Evolutionary conservation across 2,113 vertebrate species (phyloP).

Genomic region (Anas platyrhynchos): DNA sequence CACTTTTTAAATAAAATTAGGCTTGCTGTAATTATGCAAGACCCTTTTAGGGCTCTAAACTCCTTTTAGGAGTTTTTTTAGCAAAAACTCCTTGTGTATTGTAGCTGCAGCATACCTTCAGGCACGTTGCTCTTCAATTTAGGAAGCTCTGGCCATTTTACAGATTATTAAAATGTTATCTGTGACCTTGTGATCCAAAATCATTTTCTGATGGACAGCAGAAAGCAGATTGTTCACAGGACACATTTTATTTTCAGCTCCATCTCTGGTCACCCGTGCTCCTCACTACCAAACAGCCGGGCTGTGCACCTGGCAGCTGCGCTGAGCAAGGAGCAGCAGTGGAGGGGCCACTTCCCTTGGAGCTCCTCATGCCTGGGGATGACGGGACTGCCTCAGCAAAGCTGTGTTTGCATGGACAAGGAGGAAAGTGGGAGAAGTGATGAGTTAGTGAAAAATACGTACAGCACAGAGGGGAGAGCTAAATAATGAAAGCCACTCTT

Average conservation of each 20-base stretch:
- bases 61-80: too few species aligned
- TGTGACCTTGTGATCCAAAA: not conserved
- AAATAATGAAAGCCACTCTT: not conserved
- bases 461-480: not conserved
- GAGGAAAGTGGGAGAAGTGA: not conserved
- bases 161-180: not conserved
- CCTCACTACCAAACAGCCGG: not conserved
- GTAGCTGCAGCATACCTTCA: not conserved
- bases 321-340: not conserved
- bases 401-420: not conserved
- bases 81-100: not conserved
- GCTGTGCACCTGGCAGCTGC: not conserved
- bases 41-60: not conserved
- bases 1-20: not conserved
- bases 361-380: not conserved
- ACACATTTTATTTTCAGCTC: not conserved
- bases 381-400: not conserved
- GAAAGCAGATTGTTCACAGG: accelerated
- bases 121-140: not conserved
- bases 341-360: not conserved
- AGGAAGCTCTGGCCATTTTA: not conserved
- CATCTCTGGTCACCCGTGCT: not conserved
- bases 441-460: not conserved
- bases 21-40: not conserved
- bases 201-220: not conserved